Percentiles rank a stretch among this genome's conserved stretches.
phyloP scores from a whole-genome alignment of 2,797 vertebrate species.

The Loriculus beryllinus region DNA sequence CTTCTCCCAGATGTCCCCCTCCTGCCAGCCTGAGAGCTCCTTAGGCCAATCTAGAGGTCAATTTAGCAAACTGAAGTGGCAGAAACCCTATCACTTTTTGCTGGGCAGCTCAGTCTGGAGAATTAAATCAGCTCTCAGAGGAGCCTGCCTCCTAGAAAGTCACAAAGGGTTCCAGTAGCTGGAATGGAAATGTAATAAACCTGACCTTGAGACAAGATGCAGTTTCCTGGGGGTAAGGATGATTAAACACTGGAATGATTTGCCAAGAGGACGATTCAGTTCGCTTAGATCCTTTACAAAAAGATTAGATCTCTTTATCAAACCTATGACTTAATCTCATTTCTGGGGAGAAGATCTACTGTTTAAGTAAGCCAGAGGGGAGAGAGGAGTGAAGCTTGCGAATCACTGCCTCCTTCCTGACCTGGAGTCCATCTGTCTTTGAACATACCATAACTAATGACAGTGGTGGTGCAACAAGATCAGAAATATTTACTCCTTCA shows the following conservation, averaged over 20 bases:
- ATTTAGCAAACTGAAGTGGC: background rate
- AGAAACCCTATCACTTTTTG: background rate
- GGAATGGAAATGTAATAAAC: background rate
- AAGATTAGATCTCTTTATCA: conserved; percentile 48
- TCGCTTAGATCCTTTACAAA: conserved; percentile 7
- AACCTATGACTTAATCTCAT: conserved; percentile 34
- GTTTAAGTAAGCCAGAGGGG: background rate
- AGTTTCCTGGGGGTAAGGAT: conserved; percentile 17
- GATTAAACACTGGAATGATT: conserved; percentile 19
- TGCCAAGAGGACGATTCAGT: conserved; percentile 41
- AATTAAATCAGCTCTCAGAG: background rate
- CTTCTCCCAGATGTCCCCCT: background rate
- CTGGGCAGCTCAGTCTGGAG: background rate
- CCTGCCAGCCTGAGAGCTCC: background rate
- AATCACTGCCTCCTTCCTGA: background rate
- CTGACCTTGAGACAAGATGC: conserved; percentile 42
- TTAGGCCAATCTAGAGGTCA: background rate
- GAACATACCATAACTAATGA: background rate
- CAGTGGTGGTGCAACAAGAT: background rate
- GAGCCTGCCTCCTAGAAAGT: background rate
- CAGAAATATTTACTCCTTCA: background rate
- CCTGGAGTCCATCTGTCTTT: background rate
- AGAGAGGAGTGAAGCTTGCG: background rate
- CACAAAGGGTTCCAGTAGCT: background rate
- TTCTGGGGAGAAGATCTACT: conserved; percentile 26